Evolutionary conservation across 1,140 invertebrate genomes (phyloP).

Genomic region (Heterodera carotae): DNA sequence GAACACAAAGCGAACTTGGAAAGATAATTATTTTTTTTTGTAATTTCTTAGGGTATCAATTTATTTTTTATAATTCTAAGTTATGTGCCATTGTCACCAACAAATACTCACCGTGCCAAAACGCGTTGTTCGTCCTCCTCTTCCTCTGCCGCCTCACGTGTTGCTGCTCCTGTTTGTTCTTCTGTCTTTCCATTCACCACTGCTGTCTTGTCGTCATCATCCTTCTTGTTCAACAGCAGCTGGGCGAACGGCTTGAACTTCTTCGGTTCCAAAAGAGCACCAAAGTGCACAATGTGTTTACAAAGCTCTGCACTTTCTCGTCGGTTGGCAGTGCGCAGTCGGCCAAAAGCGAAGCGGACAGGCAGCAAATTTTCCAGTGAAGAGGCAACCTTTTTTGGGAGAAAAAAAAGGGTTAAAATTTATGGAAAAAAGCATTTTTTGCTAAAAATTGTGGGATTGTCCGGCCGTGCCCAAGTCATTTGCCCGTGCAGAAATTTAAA

Average conservation of each 20-base stretch:
- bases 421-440: background rate
- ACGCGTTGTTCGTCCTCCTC: background rate
- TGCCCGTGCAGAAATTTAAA: no score
- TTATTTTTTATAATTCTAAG: no score
- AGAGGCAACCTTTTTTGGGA: background rate
- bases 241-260: background rate
- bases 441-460: background rate
- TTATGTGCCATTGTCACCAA: background rate
- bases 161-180: background rate
- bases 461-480: no score
- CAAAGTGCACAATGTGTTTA: background rate
- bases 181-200: no score
- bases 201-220: no score
- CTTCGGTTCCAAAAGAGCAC: background rate
- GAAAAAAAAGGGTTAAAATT: background rate
- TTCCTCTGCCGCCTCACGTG: background rate
- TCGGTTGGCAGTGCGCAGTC: background rate
- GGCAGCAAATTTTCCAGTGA: background rate
- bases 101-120: background rate
- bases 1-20: background rate
- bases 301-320: background rate
- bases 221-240: background rate
- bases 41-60: no score
- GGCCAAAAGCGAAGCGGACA: background rate
- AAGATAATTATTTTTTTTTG: no score